Percentiles rank a stretch among this genome's conserved stretches.
phyloP scores from a whole-genome alignment of 2,113 vertebrate genomes.

The Tenebrosternarchus preto region DNA sequence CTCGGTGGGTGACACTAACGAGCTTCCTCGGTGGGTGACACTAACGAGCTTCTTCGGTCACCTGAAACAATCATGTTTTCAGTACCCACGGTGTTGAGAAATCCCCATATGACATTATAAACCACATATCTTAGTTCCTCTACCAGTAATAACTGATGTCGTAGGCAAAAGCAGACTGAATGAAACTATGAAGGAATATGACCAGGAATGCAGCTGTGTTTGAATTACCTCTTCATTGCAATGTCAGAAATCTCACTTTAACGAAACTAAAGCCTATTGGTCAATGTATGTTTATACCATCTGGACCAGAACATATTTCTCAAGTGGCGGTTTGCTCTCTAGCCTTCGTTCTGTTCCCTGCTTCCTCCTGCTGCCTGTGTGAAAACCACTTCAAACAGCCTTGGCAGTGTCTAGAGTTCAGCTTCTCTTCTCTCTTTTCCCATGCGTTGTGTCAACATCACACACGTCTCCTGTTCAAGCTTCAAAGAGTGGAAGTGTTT shows the following conservation, averaged over 20 bases:
- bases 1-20: too few species aligned
- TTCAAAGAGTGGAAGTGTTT: constrained; percentile 64
- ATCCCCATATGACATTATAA: too few species aligned
- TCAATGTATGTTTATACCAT: constrained; percentile 58
- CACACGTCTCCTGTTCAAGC: constrained; percentile 60
- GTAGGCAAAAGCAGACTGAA: too few species aligned
- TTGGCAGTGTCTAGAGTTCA: constrained; percentile 59
- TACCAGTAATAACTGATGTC: too few species aligned
- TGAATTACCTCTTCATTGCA: constrained; percentile 58
- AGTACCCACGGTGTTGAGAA: too few species aligned
- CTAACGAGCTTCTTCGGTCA: too few species aligned
- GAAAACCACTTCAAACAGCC: constrained; percentile 64
- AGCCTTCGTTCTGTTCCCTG: constrained; percentile 51
- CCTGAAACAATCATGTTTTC: too few species aligned
- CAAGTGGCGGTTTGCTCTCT: constrained; percentile 59
- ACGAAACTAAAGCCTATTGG: constrained; percentile 69
- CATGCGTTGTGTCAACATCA: constrained; percentile 67
- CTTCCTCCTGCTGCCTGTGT: constrained; percentile 59
- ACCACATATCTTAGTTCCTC: too few species aligned
- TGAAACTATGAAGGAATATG: constrained; percentile 56
- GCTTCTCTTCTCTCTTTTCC: constrained; percentile 35
- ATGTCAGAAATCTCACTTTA: constrained; percentile 68
- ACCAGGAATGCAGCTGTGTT: constrained; percentile 49
- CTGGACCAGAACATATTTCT: constrained; percentile 54
- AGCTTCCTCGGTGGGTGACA: too few species aligned